phyloP scores from a whole-genome alignment of 2,797 vertebrate species.

The Acrossocheilus fasciatus region DNA sequence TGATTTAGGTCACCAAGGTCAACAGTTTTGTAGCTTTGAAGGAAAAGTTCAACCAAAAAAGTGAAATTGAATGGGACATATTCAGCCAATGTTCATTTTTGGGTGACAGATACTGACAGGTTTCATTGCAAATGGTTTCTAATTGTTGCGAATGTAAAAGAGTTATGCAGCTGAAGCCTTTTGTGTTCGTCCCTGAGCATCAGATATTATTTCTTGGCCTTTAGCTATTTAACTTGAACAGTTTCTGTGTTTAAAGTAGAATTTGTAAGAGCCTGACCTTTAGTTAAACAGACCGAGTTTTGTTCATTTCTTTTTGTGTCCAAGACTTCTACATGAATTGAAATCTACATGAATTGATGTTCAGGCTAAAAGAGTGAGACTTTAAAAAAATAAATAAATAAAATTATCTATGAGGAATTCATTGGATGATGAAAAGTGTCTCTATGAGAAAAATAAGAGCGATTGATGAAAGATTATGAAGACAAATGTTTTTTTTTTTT shows the following conservation, averaged over 20 bases:
- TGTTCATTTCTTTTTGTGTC: neutral
- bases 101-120: neutral
- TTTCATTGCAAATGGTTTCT: slow-evolving; percentile 41
- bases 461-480: neutral
- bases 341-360: neutral
- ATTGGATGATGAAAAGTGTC: neutral
- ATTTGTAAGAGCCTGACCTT: neutral
- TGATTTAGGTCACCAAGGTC: neutral
- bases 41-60: neutral
- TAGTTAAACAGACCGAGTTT: neutral
- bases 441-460: neutral
- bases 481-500: neutral
- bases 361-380: neutral
- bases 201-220: neutral
- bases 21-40: neutral
- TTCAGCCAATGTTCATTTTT: neutral
- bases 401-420: neutral
- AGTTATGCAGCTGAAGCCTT: neutral
- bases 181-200: neutral
- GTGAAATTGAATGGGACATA: neutral
- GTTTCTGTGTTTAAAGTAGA: neutral
- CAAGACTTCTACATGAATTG: neutral
- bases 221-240: neutral
- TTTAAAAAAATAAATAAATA: neutral
- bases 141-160: slow-evolving; percentile 41